A percentile compares a stretch with the other conserved stretches of the same genome.
Conservation (phyloP, 1,140 invertebrate species). For the Stratiolaelaps scimitus region DNA sequence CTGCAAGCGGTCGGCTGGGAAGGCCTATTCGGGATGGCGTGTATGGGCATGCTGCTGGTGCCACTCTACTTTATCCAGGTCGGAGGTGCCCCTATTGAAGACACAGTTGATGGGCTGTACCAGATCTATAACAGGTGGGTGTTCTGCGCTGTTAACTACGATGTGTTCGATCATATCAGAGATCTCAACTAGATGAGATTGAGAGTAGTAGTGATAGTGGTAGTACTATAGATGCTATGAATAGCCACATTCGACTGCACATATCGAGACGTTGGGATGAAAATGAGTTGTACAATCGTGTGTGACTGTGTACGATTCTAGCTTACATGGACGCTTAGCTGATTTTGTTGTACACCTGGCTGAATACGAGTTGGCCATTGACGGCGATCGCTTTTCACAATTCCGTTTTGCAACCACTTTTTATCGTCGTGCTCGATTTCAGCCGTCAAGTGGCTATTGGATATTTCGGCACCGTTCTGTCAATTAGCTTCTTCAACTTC, state of each 20-base stretch:
- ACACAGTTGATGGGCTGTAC: constrained; percentile 63
- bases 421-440: too few relatives aligned
- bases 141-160: too few relatives aligned
- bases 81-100: constrained; percentile 61
- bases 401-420: too few relatives aligned
- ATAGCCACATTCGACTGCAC: too few relatives aligned
- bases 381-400: too few relatives aligned
- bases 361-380: not conserved
- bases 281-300: too few relatives aligned
- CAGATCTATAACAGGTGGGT: constrained; percentile 59
- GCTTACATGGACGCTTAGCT: not conserved
- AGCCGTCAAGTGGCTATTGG: not conserved
- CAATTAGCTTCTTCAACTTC: constrained; percentile 93
- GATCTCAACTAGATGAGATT: too few relatives aligned
- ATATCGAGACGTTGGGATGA: too few relatives aligned
- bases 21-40: constrained; percentile 71
- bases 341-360: not conserved
- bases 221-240: too few relatives aligned
- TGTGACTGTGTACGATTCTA: too few relatives aligned
- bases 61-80: constrained; percentile 72
- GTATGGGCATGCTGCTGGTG: constrained; percentile 58
- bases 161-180: too few relatives aligned
- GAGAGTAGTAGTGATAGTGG: too few relatives aligned
- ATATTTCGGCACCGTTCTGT: constrained; percentile 61
- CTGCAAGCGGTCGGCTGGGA: constrained; percentile 77